phyloP scores from a whole-genome alignment of 2,888 invertebrate species.

The Caprella mutica region DNA sequence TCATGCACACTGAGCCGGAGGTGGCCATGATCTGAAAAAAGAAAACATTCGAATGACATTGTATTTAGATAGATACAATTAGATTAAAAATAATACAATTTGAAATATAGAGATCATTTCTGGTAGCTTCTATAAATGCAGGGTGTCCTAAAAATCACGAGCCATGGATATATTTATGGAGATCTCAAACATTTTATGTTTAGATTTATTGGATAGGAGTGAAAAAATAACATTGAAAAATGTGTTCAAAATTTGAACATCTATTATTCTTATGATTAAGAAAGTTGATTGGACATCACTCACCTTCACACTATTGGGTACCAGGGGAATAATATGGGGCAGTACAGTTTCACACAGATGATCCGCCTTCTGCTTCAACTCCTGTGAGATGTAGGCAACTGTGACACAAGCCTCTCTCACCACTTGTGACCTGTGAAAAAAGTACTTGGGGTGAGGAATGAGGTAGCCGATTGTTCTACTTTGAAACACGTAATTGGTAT shows the following conservation, averaged over 20 bases:
- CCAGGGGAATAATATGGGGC: constrained; percentile 70
- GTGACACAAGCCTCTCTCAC: constrained; percentile 93
- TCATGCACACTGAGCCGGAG: constrained; percentile 70
- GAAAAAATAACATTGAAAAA: no score
- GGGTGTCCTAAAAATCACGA: no score
- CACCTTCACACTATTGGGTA: constrained; percentile 92
- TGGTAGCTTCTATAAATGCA: no score
- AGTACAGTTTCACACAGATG: constrained; percentile 73
- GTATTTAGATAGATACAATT: neutral
- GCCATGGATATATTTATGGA: no score
- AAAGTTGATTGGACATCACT: no score
- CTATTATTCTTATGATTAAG: no score
- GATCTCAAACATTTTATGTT: no score
- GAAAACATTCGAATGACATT: neutral
- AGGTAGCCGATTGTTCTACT: no score
- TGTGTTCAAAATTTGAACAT: no score
- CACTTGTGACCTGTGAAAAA: constrained; percentile 59
- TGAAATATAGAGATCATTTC: constrained; percentile 50
- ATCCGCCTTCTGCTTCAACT: constrained; percentile 68
- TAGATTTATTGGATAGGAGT: no score
- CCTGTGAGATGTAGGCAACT: constrained; percentile 79
- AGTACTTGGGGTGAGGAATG: no score
- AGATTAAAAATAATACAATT: neutral
- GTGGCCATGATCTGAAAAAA: constrained; percentile 65
- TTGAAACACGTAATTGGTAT: no score